Conservation (phyloP, 1,140 invertebrate species). For the Gerris buenoi region DNA sequence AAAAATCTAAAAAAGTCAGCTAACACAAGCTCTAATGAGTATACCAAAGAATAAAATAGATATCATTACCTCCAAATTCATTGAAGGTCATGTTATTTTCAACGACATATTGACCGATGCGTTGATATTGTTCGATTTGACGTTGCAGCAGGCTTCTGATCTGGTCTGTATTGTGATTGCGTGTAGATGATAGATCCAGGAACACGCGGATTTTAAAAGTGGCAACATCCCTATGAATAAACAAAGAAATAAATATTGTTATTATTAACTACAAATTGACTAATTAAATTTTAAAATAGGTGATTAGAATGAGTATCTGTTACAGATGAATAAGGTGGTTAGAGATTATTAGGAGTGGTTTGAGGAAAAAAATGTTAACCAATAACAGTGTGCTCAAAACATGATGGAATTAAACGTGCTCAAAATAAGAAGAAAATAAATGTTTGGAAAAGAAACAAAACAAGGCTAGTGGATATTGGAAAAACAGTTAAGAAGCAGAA, state of each 20-base stretch:
- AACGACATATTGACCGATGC: not conserved
- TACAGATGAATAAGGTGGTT: not conserved
- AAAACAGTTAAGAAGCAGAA: too few relatives aligned
- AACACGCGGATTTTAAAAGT: not conserved
- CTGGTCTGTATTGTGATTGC: not conserved
- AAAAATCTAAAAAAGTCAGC: too few relatives aligned
- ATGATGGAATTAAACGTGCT: too few relatives aligned
- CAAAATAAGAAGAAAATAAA: too few relatives aligned
- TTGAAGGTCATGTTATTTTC: not conserved
- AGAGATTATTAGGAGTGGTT: not conserved
- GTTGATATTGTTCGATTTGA: not conserved
- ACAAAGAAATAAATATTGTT: not conserved
- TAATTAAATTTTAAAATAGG: not conserved
- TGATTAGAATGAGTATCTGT: not conserved
- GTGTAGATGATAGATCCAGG: not conserved
- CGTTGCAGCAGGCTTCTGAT: not conserved
- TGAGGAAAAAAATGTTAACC: not conserved
- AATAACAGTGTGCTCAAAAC: too few relatives aligned
- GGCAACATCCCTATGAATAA: not conserved
- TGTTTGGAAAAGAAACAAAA: too few relatives aligned
- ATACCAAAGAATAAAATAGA: not conserved
- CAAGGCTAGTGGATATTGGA: too few relatives aligned
- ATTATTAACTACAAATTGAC: not conserved
- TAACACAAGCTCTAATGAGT: not conserved
- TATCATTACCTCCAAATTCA: not conserved